Base-by-base conservation (phyloP, 2,797 vertebrate species). In the Schizothorax lantsangensis region DNA sequence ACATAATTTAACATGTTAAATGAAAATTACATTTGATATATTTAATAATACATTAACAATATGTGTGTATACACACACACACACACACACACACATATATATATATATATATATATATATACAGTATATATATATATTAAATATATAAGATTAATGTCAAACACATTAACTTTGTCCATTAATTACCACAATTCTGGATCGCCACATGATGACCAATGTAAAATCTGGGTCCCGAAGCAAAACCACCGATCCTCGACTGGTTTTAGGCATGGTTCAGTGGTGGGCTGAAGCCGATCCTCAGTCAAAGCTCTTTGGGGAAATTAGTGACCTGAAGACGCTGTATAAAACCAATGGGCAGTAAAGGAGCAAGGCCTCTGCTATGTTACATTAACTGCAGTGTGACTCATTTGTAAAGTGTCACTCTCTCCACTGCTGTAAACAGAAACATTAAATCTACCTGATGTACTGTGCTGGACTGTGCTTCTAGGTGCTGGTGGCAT, bases 331-430 rank as follows among this genome's bases (percentile, higher is more conserved):
- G 87, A 82, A 89, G 82, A 88, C 26, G 17, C 86, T 88, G 89
- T 86, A 72, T 89, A 88, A 89, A 88, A 91, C 84, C 87, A 82
- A 83, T 86, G 86, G 89, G 85, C 88, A 85, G 89, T 77, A 84
- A 86, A 86, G 86, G 79, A 47, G 74, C 75, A 78, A 80, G 84
- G 86, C 88, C 86, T 87, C 79, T 72, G 75, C 75, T 85, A 85
- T 87, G 87, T 89, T 88, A 87, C 85, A 88, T 90, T 88, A 89
- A 88, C 85, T 79, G 86, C 85, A 90, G 86, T 83, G 85, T 84
- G 79, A 83, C 88, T 89, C 86, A 89, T 90, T 90, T 90, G 89
- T 90, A 81, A 89, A 89, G 89, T 90, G 87, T 89, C 89, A 88
- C 82, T 83, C 82, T 88, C 86, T 84, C 75, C 83, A 36, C 82